phyloP scores from a whole-genome alignment of 2,113 vertebrate species.

The Barbus barbus region DNA sequence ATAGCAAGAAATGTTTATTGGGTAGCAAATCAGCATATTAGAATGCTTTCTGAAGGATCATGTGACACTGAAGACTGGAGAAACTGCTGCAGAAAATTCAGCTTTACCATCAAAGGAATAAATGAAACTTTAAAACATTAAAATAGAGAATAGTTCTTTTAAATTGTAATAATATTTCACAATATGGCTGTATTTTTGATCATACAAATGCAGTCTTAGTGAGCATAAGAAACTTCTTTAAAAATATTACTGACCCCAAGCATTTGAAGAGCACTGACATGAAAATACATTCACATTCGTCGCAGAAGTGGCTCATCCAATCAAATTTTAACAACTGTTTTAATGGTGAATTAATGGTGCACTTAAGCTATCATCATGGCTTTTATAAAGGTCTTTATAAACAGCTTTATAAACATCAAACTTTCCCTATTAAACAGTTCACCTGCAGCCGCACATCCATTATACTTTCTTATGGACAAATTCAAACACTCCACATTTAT shows the following conservation, averaged over 20 bases:
- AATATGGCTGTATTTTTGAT: neutral
- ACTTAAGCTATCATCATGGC: neutral
- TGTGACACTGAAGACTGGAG: neutral
- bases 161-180: constrained; percentile 5
- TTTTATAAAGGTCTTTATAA: neutral
- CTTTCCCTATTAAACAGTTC: neutral
- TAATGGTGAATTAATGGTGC: neutral
- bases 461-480: neutral
- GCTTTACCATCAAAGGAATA: neutral
- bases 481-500: constrained; percentile 13
- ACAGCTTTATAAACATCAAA: too few species aligned
- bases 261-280: too few species aligned
- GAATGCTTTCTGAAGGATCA: neutral
- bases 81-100: neutral
- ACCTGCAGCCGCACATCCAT: neutral
- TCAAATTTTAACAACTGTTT: neutral
- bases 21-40: too few species aligned
- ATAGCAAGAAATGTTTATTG: neutral
- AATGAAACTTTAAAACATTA: neutral
- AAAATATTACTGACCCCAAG: too few species aligned
- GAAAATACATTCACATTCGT: too few species aligned
- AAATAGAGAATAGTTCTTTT: neutral
- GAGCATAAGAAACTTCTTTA: too few species aligned
- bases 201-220: too few species aligned
- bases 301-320: neutral